Evolutionary conservation across 2,888 invertebrate species (phyloP), one percentile per base, ranked within the genome.

Genomic region (Villa cingulata): DNA sequence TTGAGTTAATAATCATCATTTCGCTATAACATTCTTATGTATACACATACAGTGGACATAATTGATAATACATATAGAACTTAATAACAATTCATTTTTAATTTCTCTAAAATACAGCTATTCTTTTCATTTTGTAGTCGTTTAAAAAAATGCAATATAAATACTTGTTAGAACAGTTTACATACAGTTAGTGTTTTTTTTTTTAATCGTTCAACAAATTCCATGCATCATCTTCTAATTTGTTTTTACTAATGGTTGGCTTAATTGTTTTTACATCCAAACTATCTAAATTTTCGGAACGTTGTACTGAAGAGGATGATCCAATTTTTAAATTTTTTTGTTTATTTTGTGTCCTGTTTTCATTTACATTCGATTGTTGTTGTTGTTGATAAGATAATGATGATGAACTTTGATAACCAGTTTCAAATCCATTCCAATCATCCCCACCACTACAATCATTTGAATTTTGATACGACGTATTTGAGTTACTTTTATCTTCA

Each of bases 201-300:
- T 23, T 53, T 76, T 68, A 81, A 57, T 75, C 73, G 64, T 76
- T 77, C 53, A 77, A 62, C 61, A 74, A 72, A 58, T 76, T 72
- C 77, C 77, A 77, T 39, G 76, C 70, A 59, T 76, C 77, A 58
- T 78, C 77, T 55, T 77, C 78, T 45, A 73, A 74, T 64, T 69
- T 74, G 56, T 70, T 72, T 19, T 59, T 49, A 49, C 63, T 64
- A n/a, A 48, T 45, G 52, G 61, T 62, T 3, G 61, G 40, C 49
- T 67, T 67, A 1, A 60, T 58, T 53, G 59, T 62, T 57, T 68
- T 69, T 14, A 70, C 64, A 55, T 70, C 70, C 48, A 70, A 58
- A 48, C 53, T 60, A 32, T 62, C 64, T 32, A 69, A 66, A 23
- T 63, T 64, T 47, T 67, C 65, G 46, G 58, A 60, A 34, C 58